A percentile compares a stretch with the other conserved stretches of the same genome.
Conservation (phyloP, 1,140 invertebrate genomes). For the Drosophila willistoni region DNA sequence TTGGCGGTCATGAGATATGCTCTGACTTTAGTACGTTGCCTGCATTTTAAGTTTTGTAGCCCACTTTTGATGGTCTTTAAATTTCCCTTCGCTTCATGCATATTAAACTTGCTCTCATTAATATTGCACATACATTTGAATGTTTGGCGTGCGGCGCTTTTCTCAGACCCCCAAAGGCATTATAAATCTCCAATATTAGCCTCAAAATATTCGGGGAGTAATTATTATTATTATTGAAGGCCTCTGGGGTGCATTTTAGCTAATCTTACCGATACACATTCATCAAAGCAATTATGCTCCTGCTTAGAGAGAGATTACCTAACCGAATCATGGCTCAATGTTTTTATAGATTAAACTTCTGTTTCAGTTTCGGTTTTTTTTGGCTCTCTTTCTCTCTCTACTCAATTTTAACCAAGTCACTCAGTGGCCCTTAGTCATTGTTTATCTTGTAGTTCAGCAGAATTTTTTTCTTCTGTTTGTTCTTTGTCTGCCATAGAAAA, state of each 20-base stretch:
- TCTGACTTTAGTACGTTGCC: slow-evolving; percentile 34
- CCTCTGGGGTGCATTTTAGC: slow-evolving; percentile 9
- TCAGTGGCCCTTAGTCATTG: slow-evolving; percentile 41
- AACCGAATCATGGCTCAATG: not conserved
- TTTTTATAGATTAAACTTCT: slow-evolving; percentile 4
- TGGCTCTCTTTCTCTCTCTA: not conserved
- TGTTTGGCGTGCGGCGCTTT: not conserved
- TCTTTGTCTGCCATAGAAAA: slow-evolving; percentile 47
- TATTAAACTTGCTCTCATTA: slow-evolving; percentile 45
- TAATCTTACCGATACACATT: not conserved
- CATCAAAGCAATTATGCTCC: slow-evolving; percentile 5
- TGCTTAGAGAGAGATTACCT: not conserved
- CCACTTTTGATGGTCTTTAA: slow-evolving; percentile 61
- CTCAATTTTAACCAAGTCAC: slow-evolving; percentile 40
- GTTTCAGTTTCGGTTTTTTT: not conserved
- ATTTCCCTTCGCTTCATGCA: slow-evolving; percentile 46
- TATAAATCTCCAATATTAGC: slow-evolving; percentile 19
- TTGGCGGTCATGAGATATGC: slow-evolving; percentile 60
- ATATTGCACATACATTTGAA: slow-evolving; percentile 25
- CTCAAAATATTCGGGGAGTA: not conserved
- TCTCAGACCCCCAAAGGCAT: slow-evolving; percentile 1
- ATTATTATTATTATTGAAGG: slow-evolving; percentile 6
- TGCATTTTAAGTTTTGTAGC: slow-evolving; percentile 54
- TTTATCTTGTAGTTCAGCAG: slow-evolving; percentile 34
- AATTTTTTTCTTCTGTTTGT: slow-evolving; percentile 33